These are phyloP conservation scores for zebrafish (Danio rerio) DNA, from an alignment of 2,113 vertebrate species.

Conservation along the genomic window DNA sequence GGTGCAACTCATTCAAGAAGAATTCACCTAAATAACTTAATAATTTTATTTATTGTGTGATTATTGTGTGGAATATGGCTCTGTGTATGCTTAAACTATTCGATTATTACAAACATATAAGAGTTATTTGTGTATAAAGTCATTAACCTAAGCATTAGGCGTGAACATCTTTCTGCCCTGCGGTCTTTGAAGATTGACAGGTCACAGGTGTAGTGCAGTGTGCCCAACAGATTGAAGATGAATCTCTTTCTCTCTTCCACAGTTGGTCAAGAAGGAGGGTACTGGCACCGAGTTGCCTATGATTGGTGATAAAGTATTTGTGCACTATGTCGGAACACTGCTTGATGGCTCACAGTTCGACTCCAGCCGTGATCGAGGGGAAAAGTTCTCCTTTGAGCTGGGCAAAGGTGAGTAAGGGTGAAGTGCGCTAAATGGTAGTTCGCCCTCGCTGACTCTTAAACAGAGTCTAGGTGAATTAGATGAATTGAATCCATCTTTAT, in stretches of 20 bases:
- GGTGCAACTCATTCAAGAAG: neutral
- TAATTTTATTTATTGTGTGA: too few species aligned
- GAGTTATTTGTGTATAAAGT: neutral
- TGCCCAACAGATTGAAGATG: neutral
- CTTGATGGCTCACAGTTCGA: slow-evolving; percentile 94
- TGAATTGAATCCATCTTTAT: too few species aligned
- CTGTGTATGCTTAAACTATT: neutral
- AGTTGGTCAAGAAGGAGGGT: slow-evolving; percentile 92
- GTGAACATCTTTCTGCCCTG: slow-evolving; percentile 1
- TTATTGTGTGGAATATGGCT: neutral
- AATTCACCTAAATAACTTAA: neutral
- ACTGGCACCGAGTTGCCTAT: slow-evolving; percentile 85
- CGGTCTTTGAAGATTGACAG: neutral
- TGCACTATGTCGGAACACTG: slow-evolving; percentile 95
- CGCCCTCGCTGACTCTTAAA: neutral
- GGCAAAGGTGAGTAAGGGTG: slow-evolving; percentile 86
- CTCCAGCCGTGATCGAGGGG: slow-evolving; percentile 89
- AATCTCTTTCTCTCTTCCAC: slow-evolving; percentile 40
- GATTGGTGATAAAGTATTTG: slow-evolving; percentile 94
- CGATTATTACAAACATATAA: neutral
- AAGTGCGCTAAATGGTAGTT: neutral
- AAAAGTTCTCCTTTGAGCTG: slow-evolving; percentile 93
- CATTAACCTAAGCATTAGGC: neutral
- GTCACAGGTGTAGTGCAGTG: neutral
- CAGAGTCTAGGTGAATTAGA: neutral